phyloP scores from a whole-genome alignment of 2,797 vertebrate species.

The Astyanax mexicanus region DNA sequence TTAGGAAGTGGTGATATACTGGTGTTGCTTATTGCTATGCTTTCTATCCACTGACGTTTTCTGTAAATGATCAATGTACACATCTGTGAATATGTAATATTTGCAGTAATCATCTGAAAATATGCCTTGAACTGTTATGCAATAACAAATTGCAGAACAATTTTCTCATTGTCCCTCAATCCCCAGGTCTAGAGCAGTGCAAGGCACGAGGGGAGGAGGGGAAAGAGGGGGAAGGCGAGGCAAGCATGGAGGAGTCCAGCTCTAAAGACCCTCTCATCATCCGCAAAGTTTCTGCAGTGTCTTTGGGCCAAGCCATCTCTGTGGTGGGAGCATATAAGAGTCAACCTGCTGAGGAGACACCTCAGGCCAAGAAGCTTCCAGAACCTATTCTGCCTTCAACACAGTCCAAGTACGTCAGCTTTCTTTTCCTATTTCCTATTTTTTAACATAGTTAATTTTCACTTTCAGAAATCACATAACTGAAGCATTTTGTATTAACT shows the following conservation, averaged over 20 bases:
- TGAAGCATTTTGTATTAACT: no score
- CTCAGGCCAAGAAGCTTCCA: constrained; percentile 84
- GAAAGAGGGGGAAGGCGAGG: constrained; percentile 71
- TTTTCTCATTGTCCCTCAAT: neutral
- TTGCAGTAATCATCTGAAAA: no score
- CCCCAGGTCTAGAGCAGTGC: constrained; percentile 87
- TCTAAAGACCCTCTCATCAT: constrained; percentile 86
- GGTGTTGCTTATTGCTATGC: neutral
- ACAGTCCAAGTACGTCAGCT: constrained; percentile 82
- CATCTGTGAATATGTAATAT: no score
- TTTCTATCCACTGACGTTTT: no score
- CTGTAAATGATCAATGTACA: no score
- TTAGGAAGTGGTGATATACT: constrained; percentile 54
- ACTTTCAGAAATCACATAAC: no score
- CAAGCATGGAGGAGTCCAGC: constrained; percentile 54
- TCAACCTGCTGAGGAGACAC: constrained; percentile 68
- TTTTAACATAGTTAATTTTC: no score
- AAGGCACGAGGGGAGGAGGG: constrained; percentile 83
- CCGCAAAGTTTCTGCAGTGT: constrained; percentile 79
- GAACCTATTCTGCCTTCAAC: constrained; percentile 89
- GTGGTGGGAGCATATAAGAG: constrained; percentile 84
- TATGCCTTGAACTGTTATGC: neutral
- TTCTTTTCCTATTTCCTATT: no score
- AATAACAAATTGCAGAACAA: neutral
- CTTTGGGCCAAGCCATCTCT: constrained; percentile 89